These are phyloP conservation scores for Rhinolophus ferrumequinum DNA, from an alignment of 2,113 vertebrate genomes.

Conservation along the genomic window DNA sequence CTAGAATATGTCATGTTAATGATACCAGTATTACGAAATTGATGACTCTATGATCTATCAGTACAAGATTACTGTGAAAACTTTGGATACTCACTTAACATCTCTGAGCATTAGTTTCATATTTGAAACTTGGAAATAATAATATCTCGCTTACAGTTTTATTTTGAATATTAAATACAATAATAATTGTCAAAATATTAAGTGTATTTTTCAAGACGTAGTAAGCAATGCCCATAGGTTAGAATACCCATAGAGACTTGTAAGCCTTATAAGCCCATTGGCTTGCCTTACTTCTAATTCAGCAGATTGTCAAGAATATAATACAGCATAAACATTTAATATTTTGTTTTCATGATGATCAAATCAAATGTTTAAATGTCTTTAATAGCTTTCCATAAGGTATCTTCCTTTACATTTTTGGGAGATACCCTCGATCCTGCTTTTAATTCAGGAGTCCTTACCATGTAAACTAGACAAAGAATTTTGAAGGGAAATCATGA, in stretches of 20 bases:
- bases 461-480: not conserved
- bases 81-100: not conserved
- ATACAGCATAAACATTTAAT: not conserved
- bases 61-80: not conserved
- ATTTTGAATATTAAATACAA: not conserved
- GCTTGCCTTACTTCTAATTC: not conserved
- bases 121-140: slow-evolving; percentile 5
- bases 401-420: not conserved
- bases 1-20: not conserved
- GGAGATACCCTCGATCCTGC: not conserved
- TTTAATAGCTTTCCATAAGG: not conserved
- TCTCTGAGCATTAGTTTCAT: slow-evolving; percentile 6
- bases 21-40: not conserved
- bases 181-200: not conserved
- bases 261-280: not conserved
- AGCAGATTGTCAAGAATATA: not conserved
- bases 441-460: not conserved
- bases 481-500: not conserved
- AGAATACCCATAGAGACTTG: not conserved
- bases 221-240: not conserved
- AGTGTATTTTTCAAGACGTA: not conserved
- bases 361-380: slow-evolving; percentile 12
- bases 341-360: not conserved
- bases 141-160: not conserved
- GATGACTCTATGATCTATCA: not conserved